These are phyloP conservation scores for Tapera naevia DNA, from an alignment of 2,797 vertebrate species.

Conservation along the genomic window DNA sequence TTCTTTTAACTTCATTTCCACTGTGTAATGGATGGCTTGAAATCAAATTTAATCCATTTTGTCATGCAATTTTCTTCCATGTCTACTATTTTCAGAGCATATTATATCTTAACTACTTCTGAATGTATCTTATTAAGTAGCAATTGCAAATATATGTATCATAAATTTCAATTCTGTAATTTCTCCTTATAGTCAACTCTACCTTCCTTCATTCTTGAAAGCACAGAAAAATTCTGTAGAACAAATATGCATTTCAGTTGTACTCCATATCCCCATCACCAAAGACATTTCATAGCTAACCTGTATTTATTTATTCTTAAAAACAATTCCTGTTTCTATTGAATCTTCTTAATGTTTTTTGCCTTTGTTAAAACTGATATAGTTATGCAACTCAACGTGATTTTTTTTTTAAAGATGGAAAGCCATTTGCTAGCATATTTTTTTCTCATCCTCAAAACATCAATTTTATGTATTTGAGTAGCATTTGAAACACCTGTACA, in stretches of 20 bases:
- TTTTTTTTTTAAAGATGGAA: background rate
- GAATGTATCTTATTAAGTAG: background rate
- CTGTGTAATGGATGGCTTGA: background rate
- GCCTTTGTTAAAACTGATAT: background rate
- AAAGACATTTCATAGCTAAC: background rate
- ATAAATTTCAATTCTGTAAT: background rate
- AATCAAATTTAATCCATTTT: conserved; percentile 33
- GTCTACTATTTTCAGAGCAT: conserved; percentile 15
- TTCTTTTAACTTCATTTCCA: conserved; percentile 22
- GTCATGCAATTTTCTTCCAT: background rate
- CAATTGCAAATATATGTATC: background rate
- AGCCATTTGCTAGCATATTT: background rate
- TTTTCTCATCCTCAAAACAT: background rate
- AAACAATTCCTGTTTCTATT: background rate
- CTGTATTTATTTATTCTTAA: background rate
- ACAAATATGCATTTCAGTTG: background rate
- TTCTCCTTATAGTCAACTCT: background rate
- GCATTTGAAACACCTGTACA: background rate
- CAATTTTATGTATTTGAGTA: background rate
- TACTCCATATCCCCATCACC: background rate
- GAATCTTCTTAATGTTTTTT: background rate
- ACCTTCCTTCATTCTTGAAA: background rate
- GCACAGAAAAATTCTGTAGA: background rate
- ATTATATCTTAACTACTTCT: background rate
- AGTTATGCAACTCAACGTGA: background rate